Percentiles rank a stretch among this genome's conserved stretches.
Conservation (phyloP, 2,888 invertebrate species). For the Idaea straminata region DNA sequence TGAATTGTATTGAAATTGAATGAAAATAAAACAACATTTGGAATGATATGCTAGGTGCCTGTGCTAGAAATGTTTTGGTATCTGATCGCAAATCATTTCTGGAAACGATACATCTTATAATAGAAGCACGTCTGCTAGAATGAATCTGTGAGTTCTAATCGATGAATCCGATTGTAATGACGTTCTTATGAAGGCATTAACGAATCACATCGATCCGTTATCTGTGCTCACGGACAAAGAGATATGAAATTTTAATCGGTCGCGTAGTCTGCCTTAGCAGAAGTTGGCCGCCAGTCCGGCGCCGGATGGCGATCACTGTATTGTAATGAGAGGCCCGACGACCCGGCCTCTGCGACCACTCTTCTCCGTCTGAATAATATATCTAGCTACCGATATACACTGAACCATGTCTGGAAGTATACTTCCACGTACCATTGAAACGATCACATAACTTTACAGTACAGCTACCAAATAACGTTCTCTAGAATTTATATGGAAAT, state of each 20-base stretch:
- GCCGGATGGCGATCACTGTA: conserved; percentile 43
- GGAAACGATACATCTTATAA: background rate
- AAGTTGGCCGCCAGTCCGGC: conserved; percentile 57
- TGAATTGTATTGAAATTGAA: conserved; percentile 14
- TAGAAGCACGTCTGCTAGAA: background rate
- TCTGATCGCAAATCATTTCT: background rate
- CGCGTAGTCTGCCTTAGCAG: conserved; percentile 62
- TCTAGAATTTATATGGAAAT: background rate
- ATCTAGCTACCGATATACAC: conserved; percentile 23
- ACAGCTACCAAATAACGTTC: background rate
- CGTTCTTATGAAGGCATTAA: conserved; percentile 56
- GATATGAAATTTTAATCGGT: conserved; percentile 78
- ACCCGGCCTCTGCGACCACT: conserved; percentile 35
- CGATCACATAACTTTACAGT: background rate
- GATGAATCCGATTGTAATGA: conserved; percentile 59
- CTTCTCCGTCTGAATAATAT: conserved; percentile 49
- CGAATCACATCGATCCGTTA: conserved; percentile 65
- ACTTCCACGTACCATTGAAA: background rate
- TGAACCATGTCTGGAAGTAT: background rate
- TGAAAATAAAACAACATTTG: background rate
- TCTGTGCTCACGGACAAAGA: conserved; percentile 67
- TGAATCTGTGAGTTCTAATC: conserved; percentile 30
- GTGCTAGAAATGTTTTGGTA: background rate
- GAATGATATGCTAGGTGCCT: background rate
- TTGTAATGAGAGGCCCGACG: conserved; percentile 58